These are phyloP conservation scores for Hemicrepidius hirtus DNA, from an alignment of 2,888 invertebrate species.

Conservation along the genomic window DNA sequence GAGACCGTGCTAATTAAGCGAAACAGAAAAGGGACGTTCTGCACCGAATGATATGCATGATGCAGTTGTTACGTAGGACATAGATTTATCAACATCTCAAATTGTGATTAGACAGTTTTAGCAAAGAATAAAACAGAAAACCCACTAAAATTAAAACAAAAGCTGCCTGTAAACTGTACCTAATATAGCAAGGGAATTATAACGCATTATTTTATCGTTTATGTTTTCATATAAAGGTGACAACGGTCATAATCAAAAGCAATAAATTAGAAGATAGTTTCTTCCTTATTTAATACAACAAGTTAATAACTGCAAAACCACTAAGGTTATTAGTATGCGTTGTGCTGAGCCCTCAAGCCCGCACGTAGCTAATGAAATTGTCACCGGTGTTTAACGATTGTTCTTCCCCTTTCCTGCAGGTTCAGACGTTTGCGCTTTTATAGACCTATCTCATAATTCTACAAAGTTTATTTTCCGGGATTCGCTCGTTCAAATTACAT, in stretches of 20 bases:
- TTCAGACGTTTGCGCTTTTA: constrained; percentile 44
- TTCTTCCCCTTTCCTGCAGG: constrained; percentile 44
- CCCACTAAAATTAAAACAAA: too few relatives aligned
- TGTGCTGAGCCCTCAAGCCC: constrained; percentile 46
- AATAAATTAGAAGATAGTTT: constrained; percentile 30
- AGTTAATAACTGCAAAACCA: constrained; percentile 47
- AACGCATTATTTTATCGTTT: not conserved
- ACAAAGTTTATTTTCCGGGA: constrained; percentile 35
- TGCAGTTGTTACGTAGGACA: too few relatives aligned
- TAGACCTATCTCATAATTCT: constrained; percentile 44
- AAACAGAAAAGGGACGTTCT: too few relatives aligned
- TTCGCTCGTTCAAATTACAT: constrained; percentile 28
- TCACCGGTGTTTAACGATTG: constrained; percentile 52
- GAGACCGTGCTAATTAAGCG: too few relatives aligned
- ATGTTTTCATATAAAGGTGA: not conserved
- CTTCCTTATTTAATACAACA: constrained; percentile 42
- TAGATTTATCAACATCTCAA: too few relatives aligned
- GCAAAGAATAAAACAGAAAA: too few relatives aligned
- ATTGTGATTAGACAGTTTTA: too few relatives aligned
- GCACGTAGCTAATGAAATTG: constrained; percentile 55
- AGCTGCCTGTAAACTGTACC: too few relatives aligned
- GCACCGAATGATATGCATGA: too few relatives aligned
- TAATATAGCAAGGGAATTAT: too few relatives aligned
- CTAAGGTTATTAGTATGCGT: constrained; percentile 50
- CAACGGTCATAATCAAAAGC: constrained; percentile 1